phyloP scores from a whole-genome alignment of 2,113 vertebrate genomes.

The Ahaetulla prasina region DNA sequence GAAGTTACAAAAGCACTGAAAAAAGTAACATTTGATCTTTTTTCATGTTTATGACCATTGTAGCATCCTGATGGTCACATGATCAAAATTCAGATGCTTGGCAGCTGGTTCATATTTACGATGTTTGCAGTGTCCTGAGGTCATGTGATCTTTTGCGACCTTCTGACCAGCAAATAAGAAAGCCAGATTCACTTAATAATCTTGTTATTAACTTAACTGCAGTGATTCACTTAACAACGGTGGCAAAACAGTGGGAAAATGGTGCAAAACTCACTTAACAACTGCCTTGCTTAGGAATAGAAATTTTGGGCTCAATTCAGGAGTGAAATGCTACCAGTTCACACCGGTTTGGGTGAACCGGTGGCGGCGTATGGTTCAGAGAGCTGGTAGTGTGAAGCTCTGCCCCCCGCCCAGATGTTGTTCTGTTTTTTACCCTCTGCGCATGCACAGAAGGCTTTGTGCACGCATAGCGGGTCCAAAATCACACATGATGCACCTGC shows the following conservation, averaged over 20 bases:
- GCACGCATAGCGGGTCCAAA: too few relatives aligned
- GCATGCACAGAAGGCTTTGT: too few relatives aligned
- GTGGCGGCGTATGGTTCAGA: too few relatives aligned
- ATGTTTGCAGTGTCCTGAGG: not conserved
- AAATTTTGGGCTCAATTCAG: not conserved
- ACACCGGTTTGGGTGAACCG: too few relatives aligned
- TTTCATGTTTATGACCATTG: not conserved
- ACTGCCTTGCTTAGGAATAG: not conserved
- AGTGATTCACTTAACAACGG: not conserved
- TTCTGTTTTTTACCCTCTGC: too few relatives aligned
- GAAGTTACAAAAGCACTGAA: not conserved
- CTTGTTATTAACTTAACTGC: not conserved
- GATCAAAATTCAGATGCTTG: not conserved
- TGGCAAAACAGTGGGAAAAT: not conserved
- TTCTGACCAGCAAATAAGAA: not conserved
- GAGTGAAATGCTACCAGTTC: too few relatives aligned
- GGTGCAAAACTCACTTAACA: not conserved
- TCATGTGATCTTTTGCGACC: not conserved
- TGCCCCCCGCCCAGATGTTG: too few relatives aligned
- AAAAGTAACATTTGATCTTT: not conserved
- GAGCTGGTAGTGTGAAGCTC: too few relatives aligned
- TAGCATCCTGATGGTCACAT: not conserved
- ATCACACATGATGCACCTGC: too few relatives aligned
- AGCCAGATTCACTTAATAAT: not conserved
- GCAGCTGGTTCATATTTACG: not conserved